Percentiles rank a stretch among this genome's conserved stretches.
Conservation (phyloP, 2,888 invertebrate species). For the Physocephala rufipes region DNA sequence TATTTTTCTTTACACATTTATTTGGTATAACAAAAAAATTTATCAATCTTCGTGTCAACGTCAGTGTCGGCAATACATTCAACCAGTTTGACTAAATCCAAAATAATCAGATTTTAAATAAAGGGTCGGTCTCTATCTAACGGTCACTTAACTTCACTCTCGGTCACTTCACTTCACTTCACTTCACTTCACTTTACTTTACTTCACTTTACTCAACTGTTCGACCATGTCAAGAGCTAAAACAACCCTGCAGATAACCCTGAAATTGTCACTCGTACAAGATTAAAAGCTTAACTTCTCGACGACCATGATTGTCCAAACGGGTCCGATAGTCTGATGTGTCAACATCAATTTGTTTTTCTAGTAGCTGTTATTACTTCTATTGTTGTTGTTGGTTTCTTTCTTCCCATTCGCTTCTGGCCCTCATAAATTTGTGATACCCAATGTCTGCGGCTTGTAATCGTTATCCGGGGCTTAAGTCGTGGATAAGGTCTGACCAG, state of each 20-base stretch:
- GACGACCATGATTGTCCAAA: too few relatives aligned
- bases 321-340: neutral
- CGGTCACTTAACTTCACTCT: neutral
- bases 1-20: neutral
- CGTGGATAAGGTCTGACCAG: neutral
- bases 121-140: neutral
- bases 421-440: neutral
- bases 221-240: neutral
- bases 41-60: neutral
- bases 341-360: constrained; percentile 2
- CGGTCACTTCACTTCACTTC: neutral
- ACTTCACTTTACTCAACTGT: neutral
- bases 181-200: neutral
- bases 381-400: neutral
- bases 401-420: neutral
- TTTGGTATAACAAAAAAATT: too few relatives aligned
- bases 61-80: neutral
- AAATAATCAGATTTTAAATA: too few relatives aligned
- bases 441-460: neutral
- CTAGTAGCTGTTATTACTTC: neutral
- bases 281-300: constrained; percentile 8
- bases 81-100: too few relatives aligned
- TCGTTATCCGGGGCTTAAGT: neutral
- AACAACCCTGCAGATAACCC: neutral
- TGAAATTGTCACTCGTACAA: neutral